phyloP scores from a whole-genome alignment of 1,140 invertebrate species.

The Pantala flavescens region DNA sequence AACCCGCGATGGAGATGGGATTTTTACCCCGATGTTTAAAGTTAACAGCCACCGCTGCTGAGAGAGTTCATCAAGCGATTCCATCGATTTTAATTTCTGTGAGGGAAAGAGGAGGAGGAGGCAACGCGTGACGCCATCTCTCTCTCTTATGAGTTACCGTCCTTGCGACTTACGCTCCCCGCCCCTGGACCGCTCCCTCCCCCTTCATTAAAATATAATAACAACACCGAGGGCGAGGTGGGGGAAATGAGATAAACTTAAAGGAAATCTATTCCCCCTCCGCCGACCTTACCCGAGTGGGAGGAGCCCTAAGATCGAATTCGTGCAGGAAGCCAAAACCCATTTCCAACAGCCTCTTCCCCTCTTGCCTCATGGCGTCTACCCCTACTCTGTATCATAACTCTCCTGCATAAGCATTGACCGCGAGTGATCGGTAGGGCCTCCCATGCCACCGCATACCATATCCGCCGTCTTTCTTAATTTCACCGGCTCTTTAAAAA shows the following conservation, averaged over 20 bases:
- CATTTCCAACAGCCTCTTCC: neutral
- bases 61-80: neutral
- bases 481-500: too few species aligned
- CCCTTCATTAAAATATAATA: constrained; percentile 11
- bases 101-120: neutral
- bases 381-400: neutral
- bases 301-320: neutral
- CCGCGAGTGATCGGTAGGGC: neutral
- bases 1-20: neutral
- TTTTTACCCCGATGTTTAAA: neutral
- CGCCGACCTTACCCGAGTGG: neutral
- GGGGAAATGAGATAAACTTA: constrained; percentile 2
- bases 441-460: neutral
- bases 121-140: neutral
- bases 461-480: too few species aligned
- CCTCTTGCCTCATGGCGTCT: neutral
- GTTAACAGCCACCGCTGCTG: neutral
- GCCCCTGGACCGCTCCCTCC: neutral
- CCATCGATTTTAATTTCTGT: constrained; percentile 1
- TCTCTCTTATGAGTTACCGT: neutral
- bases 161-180: neutral
- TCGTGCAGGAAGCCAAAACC: constrained; percentile 7
- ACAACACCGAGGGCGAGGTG: neutral
- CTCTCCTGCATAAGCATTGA: neutral
- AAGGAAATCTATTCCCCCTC: constrained; percentile 4